A percentile compares a stretch with the other conserved stretches of the same genome.
These are phyloP conservation scores for Oryzias celebensis DNA, from an alignment of 2,113 vertebrate genomes.

Conservation along the genomic window DNA sequence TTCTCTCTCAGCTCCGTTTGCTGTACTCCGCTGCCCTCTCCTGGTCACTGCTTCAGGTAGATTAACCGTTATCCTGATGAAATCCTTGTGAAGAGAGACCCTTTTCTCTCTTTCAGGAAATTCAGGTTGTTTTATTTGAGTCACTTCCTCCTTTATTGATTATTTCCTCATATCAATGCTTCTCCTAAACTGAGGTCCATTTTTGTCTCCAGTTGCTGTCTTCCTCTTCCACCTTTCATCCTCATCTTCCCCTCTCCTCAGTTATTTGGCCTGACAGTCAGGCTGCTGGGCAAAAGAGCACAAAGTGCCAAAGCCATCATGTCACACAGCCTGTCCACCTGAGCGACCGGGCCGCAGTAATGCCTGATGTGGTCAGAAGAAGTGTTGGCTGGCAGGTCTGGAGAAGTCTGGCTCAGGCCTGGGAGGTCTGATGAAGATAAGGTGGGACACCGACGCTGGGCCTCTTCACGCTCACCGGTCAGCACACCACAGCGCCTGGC, in stretches of 20 bases:
- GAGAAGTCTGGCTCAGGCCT: constrained; percentile 69
- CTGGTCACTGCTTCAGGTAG: constrained; percentile 49
- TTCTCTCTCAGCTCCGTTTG: constrained; percentile 31
- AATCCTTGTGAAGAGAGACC: too few relatives aligned
- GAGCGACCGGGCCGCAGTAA: constrained; percentile 47
- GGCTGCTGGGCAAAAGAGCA: constrained; percentile 47
- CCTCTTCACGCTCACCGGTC: constrained; percentile 55
- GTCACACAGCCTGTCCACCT: constrained; percentile 61
- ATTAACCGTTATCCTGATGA: too few relatives aligned
- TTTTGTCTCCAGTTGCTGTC: neutral
- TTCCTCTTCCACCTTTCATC: constrained; percentile 7
- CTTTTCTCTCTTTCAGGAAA: too few relatives aligned
- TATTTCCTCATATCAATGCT: neutral
- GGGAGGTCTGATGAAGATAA: constrained; percentile 69
- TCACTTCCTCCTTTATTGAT: neutral
- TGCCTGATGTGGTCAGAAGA: constrained; percentile 49
- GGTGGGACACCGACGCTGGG: constrained; percentile 52
- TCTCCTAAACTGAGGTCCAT: neutral
- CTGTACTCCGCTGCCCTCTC: constrained; percentile 71
- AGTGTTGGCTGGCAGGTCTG: constrained; percentile 42
- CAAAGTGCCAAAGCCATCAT: constrained; percentile 67
- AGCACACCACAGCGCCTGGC: constrained; percentile 34
- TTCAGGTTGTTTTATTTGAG: too few relatives aligned
- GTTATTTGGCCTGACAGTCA: constrained; percentile 61
- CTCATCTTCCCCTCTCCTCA: constrained; percentile 11